Evolutionary conservation across 1,140 invertebrate genomes (phyloP).

Genomic region (Lineus longissimus): DNA sequence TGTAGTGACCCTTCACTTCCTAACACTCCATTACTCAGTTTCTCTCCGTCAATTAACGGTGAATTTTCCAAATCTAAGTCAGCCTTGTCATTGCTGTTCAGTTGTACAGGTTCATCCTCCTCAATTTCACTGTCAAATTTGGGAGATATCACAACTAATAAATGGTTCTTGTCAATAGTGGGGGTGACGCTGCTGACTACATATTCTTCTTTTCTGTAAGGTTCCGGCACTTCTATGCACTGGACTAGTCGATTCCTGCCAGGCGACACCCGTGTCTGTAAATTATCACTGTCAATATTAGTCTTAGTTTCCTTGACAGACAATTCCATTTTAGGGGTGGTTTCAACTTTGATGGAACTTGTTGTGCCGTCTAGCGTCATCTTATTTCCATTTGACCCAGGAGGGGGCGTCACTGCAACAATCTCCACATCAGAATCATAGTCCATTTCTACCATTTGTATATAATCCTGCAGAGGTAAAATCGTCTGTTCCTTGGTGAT

Average conservation of each 20-base stretch:
- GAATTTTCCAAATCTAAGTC: too few species aligned
- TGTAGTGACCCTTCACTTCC: too few species aligned
- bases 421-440: slow-evolving; percentile 43
- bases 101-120: background rate
- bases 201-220: slow-evolving; percentile 30
- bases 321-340: background rate
- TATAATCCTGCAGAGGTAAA: background rate
- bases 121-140: background rate
- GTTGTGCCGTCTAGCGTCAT: background rate
- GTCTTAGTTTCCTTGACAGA: background rate
- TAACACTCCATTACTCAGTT: too few species aligned
- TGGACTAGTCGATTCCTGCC: slow-evolving; percentile 23
- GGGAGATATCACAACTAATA: slow-evolving; percentile 40
- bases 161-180: slow-evolving; percentile 38
- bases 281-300: background rate
- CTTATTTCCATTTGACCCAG: background rate
- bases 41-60: too few species aligned
- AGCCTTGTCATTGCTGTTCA: too few species aligned
- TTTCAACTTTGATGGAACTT: slow-evolving; percentile 1
- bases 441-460: slow-evolving; percentile 25
- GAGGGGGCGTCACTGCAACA: slow-evolving; percentile 36
- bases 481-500: background rate
- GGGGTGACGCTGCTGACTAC: slow-evolving; percentile 37
- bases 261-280: background rate
- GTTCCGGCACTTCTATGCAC: slow-evolving; percentile 42